phyloP scores from a whole-genome alignment of 37 sponge, comb jelly and placozoan species.

The Haliclona indistincta region DNA sequence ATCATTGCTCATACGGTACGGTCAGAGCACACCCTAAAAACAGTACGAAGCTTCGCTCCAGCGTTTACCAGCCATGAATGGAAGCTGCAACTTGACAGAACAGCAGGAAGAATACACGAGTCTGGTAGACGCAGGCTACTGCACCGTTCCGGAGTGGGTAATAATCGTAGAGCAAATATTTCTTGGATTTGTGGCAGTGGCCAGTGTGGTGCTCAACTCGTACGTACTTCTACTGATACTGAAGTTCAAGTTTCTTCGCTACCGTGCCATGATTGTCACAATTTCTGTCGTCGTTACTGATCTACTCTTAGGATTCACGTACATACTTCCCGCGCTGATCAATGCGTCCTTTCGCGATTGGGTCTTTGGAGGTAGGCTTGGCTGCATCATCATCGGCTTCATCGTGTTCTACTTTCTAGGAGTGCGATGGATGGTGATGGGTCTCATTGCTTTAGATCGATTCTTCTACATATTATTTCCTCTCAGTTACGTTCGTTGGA shows the following conservation, averaged over 20 bases:
- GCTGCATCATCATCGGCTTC: conserved; percentile 29
- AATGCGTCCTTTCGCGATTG: neutral
- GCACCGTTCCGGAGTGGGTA: neutral
- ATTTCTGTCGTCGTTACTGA: conserved; percentile 24
- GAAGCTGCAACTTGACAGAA: no score
- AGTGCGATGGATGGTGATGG: conserved; percentile 31
- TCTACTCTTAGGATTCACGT: neutral
- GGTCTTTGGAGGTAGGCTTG: conserved; percentile 1
- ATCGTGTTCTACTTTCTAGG: conserved; percentile 14
- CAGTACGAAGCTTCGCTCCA: no score
- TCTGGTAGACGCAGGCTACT: neutral
- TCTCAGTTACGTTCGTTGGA: conserved; percentile 23
- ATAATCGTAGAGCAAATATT: neutral
- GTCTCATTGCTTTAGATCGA: conserved; percentile 20
- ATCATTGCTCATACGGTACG: no score
- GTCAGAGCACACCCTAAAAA: no score
- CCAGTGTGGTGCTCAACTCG: conserved; percentile 11
- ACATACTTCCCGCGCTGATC: conserved; percentile 13
- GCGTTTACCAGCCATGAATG: no score
- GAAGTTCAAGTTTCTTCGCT: conserved; percentile 19
- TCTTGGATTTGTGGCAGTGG: neutral
- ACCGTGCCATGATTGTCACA: conserved; percentile 20
- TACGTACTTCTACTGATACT: conserved; percentile 20
- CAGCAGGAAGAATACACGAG: no score
- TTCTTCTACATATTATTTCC: conserved; percentile 40